Evolutionary conservation across 1,140 invertebrate species (phyloP), one percentile per base, ranked within the genome.

Genomic region (Zaprionus lachaisei): DNA sequence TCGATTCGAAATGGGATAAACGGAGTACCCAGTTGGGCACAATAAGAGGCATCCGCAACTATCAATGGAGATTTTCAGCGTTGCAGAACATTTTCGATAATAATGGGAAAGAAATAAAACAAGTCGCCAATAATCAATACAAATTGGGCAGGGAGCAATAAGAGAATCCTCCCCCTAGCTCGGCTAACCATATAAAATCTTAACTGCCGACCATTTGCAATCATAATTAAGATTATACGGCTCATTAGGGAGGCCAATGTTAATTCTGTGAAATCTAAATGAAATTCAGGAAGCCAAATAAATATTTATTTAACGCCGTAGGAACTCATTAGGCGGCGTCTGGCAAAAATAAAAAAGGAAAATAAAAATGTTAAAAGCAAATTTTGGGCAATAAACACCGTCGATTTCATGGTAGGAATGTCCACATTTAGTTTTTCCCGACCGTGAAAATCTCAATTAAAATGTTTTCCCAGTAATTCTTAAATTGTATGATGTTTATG

Each of bases 401-500:
- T 14, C 38, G 38, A 57, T 63, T 63, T 20, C 56, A 24, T 14
- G 2, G 31, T 37, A 22, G 5, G 31, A 37, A 24, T 60, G 57
- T 41, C 57, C 49, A 37, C 62, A 38, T 58, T 65, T 57, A n/a
- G 54, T 66, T 72, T 72, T 51, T 15, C 22, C 5, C 31, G 31
- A 55, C 54, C 41, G 47, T 34, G 26, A 57, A 57, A 74, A 57
- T 70, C 34, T 38, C 60, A 66, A 72, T 76, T 76, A 72, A 72
- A 72, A 60, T 72, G 68, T 44, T 72, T 76, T 71, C 47, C 22
- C 47, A 65, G 73, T 71, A 76, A 76, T 71, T 44, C 5, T 11
- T 14, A 56, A 49, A 49, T 70, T 64, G 58, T 41, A 57, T 70
- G 22, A 49, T 75, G 60, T 70, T 75, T 75, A 71, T 51, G 24